phyloP scores from a whole-genome alignment of 2,888 invertebrate species.

The Salticus scenicus region DNA sequence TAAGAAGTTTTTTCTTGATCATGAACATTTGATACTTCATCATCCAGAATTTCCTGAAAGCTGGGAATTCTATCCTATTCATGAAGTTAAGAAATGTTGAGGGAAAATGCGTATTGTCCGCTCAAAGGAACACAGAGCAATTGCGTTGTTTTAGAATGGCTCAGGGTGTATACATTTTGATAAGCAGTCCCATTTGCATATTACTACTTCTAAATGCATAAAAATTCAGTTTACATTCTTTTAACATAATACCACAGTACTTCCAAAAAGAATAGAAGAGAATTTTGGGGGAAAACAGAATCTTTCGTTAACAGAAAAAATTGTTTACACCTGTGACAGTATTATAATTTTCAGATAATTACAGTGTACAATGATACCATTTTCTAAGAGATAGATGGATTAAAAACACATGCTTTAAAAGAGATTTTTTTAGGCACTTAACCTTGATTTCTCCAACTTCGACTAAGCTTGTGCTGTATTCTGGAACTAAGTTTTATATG shows the following conservation, averaged over 20 bases:
- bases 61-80: constrained; percentile 5
- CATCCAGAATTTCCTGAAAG: background rate
- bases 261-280: background rate
- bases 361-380: constrained; percentile 14
- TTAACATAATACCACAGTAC: background rate
- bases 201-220: constrained; percentile 30
- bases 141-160: constrained; percentile 40
- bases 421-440: constrained; percentile 28
- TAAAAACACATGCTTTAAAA: constrained; percentile 29
- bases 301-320: background rate
- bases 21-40: too few relatives aligned
- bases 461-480: constrained; percentile 13
- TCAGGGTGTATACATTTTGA: too few relatives aligned
- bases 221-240: background rate
- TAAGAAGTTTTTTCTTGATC: too few relatives aligned
- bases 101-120: constrained; percentile 46
- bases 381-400: background rate
- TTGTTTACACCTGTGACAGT: background rate
- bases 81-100: constrained; percentile 24
- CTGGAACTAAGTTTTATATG: background rate
- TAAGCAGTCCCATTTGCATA: too few relatives aligned
- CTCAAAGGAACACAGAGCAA: constrained; percentile 40
- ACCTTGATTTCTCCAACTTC: constrained; percentile 22
- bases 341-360: constrained; percentile 5
- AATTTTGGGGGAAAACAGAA: background rate